Evolutionary conservation across 2,113 vertebrate species (phyloP).

Genomic region (Pseudois nayaur): DNA sequence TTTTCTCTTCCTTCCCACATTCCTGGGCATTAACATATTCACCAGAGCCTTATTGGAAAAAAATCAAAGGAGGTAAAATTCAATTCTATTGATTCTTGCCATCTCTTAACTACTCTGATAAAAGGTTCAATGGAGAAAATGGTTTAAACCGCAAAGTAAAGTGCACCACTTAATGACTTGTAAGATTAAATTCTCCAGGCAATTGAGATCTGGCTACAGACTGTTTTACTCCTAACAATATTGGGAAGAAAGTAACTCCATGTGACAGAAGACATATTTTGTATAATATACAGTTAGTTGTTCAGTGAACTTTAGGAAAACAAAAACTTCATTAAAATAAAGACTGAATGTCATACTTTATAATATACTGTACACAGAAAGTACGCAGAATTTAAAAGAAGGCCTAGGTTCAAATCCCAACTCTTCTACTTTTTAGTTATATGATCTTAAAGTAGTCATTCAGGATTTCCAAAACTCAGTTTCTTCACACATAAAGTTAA

Average conservation of each 20-base stretch:
- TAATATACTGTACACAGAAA: background rate
- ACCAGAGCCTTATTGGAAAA: background rate
- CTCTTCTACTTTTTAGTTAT: background rate
- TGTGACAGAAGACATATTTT: background rate
- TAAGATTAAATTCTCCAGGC: background rate
- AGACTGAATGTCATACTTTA: background rate
- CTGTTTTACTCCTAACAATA: background rate
- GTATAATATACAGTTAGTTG: background rate
- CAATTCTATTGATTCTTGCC: background rate
- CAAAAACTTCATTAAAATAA: background rate
- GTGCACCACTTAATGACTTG: background rate
- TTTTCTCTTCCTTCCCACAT: background rate
- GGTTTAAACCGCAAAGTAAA: background rate
- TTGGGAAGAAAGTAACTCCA: background rate
- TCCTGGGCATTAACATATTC: background rate
- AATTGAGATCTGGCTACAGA: background rate
- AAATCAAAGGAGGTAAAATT: slow-evolving; percentile 15
- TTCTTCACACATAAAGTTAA: slow-evolving; percentile 1
- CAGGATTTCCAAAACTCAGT: slow-evolving; percentile 22
- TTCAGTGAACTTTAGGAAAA: slow-evolving; percentile 33
- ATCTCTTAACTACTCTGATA: background rate
- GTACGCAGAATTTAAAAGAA: background rate
- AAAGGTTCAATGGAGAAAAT: background rate
- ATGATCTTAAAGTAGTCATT: background rate
- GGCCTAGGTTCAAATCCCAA: background rate